phyloP scores from a whole-genome alignment of 2,113 vertebrate genomes.

The Poeciliopsis prolifica region DNA sequence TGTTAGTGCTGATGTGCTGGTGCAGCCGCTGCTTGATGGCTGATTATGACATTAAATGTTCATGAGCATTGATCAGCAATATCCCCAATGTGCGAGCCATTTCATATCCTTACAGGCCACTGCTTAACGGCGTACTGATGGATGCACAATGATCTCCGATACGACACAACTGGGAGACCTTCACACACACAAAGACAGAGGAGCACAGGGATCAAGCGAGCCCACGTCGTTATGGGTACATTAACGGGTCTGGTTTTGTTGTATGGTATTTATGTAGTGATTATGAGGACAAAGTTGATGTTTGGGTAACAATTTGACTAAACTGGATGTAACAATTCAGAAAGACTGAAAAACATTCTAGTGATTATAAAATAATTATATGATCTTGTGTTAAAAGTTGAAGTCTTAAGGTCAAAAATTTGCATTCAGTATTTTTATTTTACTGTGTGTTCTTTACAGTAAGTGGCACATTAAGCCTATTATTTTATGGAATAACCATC shows the following conservation, averaged over 20 bases:
- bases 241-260: neutral
- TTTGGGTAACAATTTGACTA: slow-evolving; percentile 1
- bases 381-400: neutral
- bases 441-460: neutral
- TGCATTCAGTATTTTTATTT: neutral
- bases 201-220: neutral
- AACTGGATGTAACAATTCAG: neutral
- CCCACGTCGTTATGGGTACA: neutral
- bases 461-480: neutral
- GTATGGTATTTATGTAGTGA: neutral
- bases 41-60: slow-evolving; percentile 81
- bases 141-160: slow-evolving; percentile 75
- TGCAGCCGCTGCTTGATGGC: slow-evolving; percentile 61
- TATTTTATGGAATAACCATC: neutral
- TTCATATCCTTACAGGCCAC: slow-evolving; percentile 71
- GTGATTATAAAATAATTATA: neutral
- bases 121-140: slow-evolving; percentile 75
- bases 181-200: slow-evolving; percentile 34
- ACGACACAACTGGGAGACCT: slow-evolving; percentile 53
- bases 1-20: slow-evolving; percentile 67
- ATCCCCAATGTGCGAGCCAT: slow-evolving; percentile 65
- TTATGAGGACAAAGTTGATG: slow-evolving; percentile 1
- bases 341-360: neutral
- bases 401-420: neutral
- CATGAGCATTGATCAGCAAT: slow-evolving; percentile 78